Percentiles rank a stretch among this genome's conserved stretches.
These are phyloP conservation scores for Drosophila monieri DNA, from an alignment of 2,888 invertebrate genomes.

Conservation along the genomic window DNA sequence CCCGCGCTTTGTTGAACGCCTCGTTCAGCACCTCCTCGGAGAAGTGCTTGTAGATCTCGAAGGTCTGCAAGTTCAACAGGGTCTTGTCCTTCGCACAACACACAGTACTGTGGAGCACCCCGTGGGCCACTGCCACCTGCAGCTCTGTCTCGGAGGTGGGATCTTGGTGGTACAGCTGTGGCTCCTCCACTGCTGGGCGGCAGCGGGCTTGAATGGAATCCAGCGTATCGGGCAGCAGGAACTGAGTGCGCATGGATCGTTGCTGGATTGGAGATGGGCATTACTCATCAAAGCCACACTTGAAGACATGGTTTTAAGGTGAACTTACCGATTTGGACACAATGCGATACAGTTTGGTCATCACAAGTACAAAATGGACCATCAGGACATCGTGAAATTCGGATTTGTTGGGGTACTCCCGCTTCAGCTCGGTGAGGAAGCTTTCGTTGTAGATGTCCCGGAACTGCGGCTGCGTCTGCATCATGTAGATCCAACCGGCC, in stretches of 20 bases:
- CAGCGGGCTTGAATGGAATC: conserved; percentile 77
- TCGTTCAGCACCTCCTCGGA: conserved; percentile 87
- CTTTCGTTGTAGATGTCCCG: conserved; percentile 83
- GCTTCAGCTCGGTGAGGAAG: conserved; percentile 81
- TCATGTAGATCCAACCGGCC: conserved; percentile 86
- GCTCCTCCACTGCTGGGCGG: conserved; percentile 60
- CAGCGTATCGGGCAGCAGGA: conserved; percentile 80
- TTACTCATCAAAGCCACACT: not conserved
- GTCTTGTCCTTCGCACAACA: conserved; percentile 87
- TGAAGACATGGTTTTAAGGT: not conserved
- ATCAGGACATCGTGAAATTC: conserved; percentile 76
- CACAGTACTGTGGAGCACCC: conserved; percentile 88
- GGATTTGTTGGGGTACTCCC: conserved; percentile 71
- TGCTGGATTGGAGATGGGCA: conserved; percentile 8
- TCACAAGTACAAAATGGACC: conserved; percentile 82
- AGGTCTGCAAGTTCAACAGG: conserved; percentile 88
- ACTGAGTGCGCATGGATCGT: conserved; percentile 42
- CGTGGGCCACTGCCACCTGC: conserved; percentile 68
- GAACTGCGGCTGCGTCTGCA: conserved; percentile 86
- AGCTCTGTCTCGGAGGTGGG: conserved; percentile 74
- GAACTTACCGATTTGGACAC: conserved; percentile 66
- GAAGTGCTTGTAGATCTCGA: conserved; percentile 89
- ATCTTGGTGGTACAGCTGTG: conserved; percentile 69
- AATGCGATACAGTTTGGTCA: conserved; percentile 75
- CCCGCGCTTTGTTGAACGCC: conserved; percentile 86